A percentile compares a stretch with the other conserved stretches of the same genome.
These are phyloP conservation scores for Calliphora vomitoria DNA, from an alignment of 2,888 invertebrate species.

Conservation along the genomic window DNA sequence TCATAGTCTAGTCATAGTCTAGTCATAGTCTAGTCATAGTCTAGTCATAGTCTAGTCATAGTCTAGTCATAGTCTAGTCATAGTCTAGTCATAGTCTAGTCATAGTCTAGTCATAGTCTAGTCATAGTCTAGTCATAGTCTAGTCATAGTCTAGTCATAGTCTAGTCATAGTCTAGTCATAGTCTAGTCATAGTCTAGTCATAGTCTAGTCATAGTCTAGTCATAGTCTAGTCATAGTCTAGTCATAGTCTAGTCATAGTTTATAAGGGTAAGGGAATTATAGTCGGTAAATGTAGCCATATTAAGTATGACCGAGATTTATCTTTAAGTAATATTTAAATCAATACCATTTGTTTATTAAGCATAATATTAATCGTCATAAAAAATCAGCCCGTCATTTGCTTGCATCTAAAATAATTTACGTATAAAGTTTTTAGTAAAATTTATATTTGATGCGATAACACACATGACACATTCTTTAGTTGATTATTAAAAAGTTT, in stretches of 20 bases:
- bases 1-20: conserved; percentile 18
- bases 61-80: conserved; percentile 18
- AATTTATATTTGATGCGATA: neutral
- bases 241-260: conserved; percentile 15
- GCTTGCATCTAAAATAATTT: too few relatives aligned
- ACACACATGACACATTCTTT: neutral
- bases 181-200: conserved; percentile 11
- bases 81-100: conserved; percentile 13
- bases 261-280: too few relatives aligned
- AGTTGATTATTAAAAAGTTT: neutral
- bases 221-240: conserved; percentile 7
- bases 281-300: too few relatives aligned
- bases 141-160: conserved; percentile 15
- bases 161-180: conserved; percentile 11
- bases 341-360: too few relatives aligned
- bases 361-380: too few relatives aligned
- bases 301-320: too few relatives aligned
- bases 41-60: conserved; percentile 18
- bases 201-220: conserved; percentile 13
- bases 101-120: conserved; percentile 16
- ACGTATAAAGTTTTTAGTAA: too few relatives aligned
- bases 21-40: conserved; percentile 18
- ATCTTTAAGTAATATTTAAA: too few relatives aligned
- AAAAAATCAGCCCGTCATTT: too few relatives aligned
- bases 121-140: conserved; percentile 19